Percentiles rank a stretch among this genome's conserved stretches.
Conservation (phyloP, 2,797 vertebrate species). For the Gephyroberyx darwinii region DNA sequence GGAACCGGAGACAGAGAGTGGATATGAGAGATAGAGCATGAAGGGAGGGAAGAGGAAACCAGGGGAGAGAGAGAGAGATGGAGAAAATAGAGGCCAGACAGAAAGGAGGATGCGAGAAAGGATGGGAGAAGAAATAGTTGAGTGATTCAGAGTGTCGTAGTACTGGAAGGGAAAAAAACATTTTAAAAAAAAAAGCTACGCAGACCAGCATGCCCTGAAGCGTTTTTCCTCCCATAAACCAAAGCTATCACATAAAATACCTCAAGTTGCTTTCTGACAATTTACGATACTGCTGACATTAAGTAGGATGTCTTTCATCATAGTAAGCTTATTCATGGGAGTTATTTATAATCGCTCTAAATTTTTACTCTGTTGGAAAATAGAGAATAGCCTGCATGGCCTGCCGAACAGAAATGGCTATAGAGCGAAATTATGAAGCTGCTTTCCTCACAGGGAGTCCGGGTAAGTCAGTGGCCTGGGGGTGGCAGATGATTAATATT, state of each 20-base stretch:
- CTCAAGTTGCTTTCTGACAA: slow-evolving; percentile 2
- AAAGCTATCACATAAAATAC: slow-evolving; percentile 50
- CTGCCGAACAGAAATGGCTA: slow-evolving; percentile 28
- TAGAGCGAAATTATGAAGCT: slow-evolving; percentile 50
- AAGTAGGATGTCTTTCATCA: slow-evolving; percentile 28
- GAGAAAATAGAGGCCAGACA: slow-evolving; percentile 50
- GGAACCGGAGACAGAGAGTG: slow-evolving; percentile 59
- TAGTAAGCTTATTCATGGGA: slow-evolving; percentile 13
- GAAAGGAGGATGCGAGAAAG: slow-evolving; percentile 49
- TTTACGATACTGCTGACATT: slow-evolving; percentile 39
- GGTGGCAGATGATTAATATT: slow-evolving; percentile 80
- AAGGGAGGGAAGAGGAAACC: slow-evolving; percentile 39
- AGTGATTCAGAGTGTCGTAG: slow-evolving; percentile 30
- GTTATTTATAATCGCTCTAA: slow-evolving; percentile 58
- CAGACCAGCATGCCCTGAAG: slow-evolving; percentile 10
- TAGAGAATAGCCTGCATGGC: slow-evolving; percentile 55
- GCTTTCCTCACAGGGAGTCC: slow-evolving; percentile 56
- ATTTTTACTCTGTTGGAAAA: slow-evolving; percentile 65
- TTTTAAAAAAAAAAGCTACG: not conserved
- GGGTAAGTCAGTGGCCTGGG: slow-evolving; percentile 66
- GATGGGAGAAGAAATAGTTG: slow-evolving; percentile 46
- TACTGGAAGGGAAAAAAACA: not conserved
- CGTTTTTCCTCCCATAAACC: slow-evolving; percentile 28
- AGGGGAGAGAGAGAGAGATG: slow-evolving; percentile 42
- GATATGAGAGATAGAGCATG: slow-evolving; percentile 64